Evolutionary conservation across 2,797 vertebrate genomes (phyloP), one percentile per base, ranked within the genome.

Genomic region (Pteronotus mesoamericanus): DNA sequence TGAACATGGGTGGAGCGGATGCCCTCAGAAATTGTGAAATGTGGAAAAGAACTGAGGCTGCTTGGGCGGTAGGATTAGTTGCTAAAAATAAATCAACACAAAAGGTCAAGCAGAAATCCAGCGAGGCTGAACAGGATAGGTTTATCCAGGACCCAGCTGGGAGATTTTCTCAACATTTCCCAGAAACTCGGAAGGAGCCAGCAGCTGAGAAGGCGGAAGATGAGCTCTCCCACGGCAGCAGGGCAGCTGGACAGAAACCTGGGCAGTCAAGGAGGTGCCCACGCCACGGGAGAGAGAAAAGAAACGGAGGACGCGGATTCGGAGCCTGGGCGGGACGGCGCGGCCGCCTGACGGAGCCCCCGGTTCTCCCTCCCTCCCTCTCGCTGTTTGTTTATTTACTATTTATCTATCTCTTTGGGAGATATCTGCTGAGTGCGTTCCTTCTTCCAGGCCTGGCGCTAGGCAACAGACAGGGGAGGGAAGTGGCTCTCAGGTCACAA

Each of bases 361-460:
- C 72, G 21, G 19, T 6, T 0, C 22, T 39, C 6, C 3, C 6
- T 26, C 26, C 22, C 8, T 48, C 5, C 14, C 1, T 26, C 12
- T 11, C 34, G 22, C 26, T 21, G 11, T 46, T 21, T 32, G 59
- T 42, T 15, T 29, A 21, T 53, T 21, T 46, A 6, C 92, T 18
- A 69, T 21, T 68, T 66, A 55, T 86, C 85, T 88, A 46, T 72
- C 80, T 85, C 74, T 57, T 51, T 21, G 48, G 32, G 1, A 53
- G 22, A 14, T 72, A 57, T 48, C 88, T 74, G 72, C 6, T 51
- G 51, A 91, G 22, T 12, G 11, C 5, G 66, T 83, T 55, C 59
- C 75, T 6, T 53, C 32, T 4, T 89, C 75, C 34, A 44, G n/a
- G 16, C 61, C 24, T 57, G 34, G 16, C 68, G 19, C 14, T 53